These are phyloP conservation scores for Iguana delicatissima DNA, from an alignment of 2,797 vertebrate species.

Conservation along the genomic window DNA sequence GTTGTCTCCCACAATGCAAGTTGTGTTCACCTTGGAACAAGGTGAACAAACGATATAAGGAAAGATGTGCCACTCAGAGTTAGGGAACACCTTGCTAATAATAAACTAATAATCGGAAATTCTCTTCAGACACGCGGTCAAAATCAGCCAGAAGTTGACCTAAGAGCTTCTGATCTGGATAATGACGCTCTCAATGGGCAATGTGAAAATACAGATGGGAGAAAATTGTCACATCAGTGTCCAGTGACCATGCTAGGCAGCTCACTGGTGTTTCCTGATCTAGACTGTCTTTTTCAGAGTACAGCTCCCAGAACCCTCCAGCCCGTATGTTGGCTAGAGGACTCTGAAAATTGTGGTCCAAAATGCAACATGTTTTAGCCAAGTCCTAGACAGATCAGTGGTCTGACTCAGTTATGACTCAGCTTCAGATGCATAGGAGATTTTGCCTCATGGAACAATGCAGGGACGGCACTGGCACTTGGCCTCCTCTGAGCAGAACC, in stretches of 20 bases:
- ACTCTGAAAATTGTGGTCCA: not conserved
- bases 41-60: too few species aligned
- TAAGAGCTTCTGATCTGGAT: not conserved
- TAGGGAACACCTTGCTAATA: too few species aligned
- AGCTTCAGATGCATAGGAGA: too few species aligned
- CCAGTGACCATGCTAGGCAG: not conserved
- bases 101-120: too few species aligned
- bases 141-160: not conserved
- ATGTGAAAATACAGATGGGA: not conserved
- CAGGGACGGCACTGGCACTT: not conserved
- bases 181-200: not conserved
- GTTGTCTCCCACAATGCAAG: too few species aligned
- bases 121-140: too few species aligned
- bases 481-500: not conserved
- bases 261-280: not conserved
- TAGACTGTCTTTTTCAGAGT: not conserved
- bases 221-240: too few species aligned
- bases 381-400: not conserved
- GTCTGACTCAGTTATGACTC: not conserved
- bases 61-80: too few species aligned
- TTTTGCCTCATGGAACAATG: not conserved
- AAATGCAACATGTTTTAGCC: not conserved
- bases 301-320: not conserved
- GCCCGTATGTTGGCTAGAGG: not conserved
- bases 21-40: too few species aligned